Conservation (phyloP, 2,113 vertebrate genomes). For the Pandion haliaetus region DNA sequence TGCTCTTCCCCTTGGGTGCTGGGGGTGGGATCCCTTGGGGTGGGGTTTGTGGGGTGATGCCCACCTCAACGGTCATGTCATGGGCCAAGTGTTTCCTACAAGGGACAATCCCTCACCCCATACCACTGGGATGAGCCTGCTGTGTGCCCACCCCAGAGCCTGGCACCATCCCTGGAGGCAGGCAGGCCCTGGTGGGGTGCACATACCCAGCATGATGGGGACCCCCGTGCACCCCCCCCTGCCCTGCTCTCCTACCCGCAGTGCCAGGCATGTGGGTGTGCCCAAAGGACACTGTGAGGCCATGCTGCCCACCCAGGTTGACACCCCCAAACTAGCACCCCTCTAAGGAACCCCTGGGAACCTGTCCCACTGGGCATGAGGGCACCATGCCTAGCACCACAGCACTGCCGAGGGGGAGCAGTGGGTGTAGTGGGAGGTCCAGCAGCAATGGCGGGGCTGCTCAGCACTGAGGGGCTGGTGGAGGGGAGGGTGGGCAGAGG, state of each 20-base stretch:
- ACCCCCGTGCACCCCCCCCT: background rate
- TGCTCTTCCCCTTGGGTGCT: background rate
- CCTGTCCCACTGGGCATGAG: background rate
- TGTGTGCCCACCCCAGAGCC: background rate
- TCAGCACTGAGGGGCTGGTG: background rate
- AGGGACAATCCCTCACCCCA: too few species aligned
- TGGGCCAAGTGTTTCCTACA: too few species aligned
- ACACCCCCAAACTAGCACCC: background rate
- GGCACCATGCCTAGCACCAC: background rate
- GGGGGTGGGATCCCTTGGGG: too few species aligned
- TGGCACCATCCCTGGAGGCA: background rate
- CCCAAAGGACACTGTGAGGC: background rate
- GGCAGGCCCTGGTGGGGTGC: background rate
- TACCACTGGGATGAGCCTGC: too few species aligned
- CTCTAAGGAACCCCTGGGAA: background rate
- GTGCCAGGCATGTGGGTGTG: background rate
- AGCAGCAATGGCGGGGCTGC: background rate
- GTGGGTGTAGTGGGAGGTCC: accelerated
- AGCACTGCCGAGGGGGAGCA: background rate
- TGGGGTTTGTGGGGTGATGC: too few species aligned
- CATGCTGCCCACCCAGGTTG: background rate
- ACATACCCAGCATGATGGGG: accelerated
- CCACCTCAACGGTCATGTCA: too few species aligned
- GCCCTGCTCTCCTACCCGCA: accelerated
- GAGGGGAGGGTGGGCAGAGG: background rate